Percentiles rank a stretch among this genome's conserved stretches.
Evolutionary conservation across 2,888 invertebrate species (phyloP).

Genomic region (Orchesellides sinensis): DNA sequence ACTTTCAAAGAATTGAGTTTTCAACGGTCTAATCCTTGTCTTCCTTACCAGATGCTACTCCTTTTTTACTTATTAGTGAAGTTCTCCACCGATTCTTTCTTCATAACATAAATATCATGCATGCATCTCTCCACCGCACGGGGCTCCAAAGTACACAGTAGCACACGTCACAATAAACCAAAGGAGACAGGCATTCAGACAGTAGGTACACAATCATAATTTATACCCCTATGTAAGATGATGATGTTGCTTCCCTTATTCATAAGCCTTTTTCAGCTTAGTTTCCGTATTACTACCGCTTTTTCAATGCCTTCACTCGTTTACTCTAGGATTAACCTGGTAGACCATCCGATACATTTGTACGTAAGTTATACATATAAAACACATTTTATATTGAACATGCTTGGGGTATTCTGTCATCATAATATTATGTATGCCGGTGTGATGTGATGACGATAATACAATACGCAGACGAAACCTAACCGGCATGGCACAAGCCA

Average conservation of each 20-base stretch:
- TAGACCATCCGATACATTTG: background rate
- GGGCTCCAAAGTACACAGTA: too few species aligned
- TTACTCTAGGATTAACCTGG: background rate
- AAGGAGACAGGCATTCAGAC: slow-evolving; percentile 21
- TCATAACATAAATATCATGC: background rate
- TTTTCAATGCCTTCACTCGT: background rate
- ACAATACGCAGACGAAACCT: background rate
- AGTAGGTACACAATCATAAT: slow-evolving; percentile 32
- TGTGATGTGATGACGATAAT: background rate
- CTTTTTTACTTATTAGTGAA: background rate
- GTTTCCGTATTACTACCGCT: background rate
- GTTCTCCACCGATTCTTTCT: background rate
- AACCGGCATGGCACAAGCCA: slow-evolving; percentile 31
- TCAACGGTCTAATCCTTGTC: slow-evolving; percentile 41
- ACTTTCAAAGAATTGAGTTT: slow-evolving; percentile 22
- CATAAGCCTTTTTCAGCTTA: background rate
- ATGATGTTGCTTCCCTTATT: background rate
- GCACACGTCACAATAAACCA: background rate
- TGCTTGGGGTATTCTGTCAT: background rate
- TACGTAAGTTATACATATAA: too few species aligned
- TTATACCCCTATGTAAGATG: background rate
- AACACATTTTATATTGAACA: too few species aligned
- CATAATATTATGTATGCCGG: background rate
- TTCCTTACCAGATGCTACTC: slow-evolving; percentile 43
- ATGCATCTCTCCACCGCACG: background rate